A percentile compares a stretch with the other conserved stretches of the same genome.
phyloP scores from a whole-genome alignment of 2,113 vertebrate genomes.

The Aegithalos caudatus region DNA sequence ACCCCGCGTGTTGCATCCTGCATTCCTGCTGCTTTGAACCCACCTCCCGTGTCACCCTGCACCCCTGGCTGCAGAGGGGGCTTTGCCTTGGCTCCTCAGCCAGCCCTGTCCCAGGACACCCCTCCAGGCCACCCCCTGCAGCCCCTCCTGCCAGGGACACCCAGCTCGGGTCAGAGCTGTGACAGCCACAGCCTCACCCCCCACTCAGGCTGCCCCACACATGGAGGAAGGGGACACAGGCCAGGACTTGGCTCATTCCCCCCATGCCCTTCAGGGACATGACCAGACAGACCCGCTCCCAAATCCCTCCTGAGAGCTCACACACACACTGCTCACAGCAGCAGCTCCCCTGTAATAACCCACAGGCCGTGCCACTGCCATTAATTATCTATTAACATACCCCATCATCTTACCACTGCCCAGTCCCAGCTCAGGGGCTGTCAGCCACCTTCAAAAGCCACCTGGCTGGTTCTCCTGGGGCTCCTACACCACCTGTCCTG shows the following conservation, averaged over 20 bases:
- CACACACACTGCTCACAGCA: neutral
- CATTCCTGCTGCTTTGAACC: neutral
- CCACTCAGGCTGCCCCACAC: fast-evolving
- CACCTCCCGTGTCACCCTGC: neutral
- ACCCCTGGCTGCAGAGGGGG: fast-evolving
- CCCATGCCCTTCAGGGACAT: neutral
- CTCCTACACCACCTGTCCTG: neutral
- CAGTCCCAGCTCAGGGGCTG: neutral
- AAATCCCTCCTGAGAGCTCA: neutral
- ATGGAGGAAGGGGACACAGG: fast-evolving
- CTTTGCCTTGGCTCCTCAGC: fast-evolving
- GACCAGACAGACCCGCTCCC: neutral
- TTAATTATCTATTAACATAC: neutral
- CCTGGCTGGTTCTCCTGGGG: neutral
- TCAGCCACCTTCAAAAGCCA: neutral
- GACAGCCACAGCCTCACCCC: neutral
- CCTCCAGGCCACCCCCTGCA: fast-evolving
- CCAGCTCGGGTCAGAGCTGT: fast-evolving
- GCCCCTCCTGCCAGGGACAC: fast-evolving
- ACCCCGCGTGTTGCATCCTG: neutral
- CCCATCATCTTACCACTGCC: neutral
- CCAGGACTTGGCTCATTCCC: neutral
- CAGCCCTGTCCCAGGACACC: neutral
- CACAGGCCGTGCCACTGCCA: neutral
- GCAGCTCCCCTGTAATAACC: conserved; percentile 24